phyloP scores from a whole-genome alignment of 2,113 vertebrate genomes.

The Pachyramphus minor region DNA sequence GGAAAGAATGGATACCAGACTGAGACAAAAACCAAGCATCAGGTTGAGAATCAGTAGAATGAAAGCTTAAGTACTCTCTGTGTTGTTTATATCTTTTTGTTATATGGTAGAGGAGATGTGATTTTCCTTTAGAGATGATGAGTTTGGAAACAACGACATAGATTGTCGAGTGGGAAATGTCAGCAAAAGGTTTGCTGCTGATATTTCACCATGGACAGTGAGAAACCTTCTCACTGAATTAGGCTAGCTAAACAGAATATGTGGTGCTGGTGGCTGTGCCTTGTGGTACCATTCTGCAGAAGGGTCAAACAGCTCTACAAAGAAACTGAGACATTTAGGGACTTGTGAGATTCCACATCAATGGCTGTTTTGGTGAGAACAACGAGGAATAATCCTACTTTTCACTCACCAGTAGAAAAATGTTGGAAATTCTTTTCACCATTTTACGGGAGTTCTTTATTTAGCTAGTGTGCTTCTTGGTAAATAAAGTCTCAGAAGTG shows the following conservation, averaged over 20 bases:
- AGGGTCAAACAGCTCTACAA: not conserved
- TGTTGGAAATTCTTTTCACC: not conserved
- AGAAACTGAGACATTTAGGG: not conserved
- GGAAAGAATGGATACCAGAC: not conserved
- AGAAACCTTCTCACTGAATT: not conserved
- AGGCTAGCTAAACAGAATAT: accelerated
- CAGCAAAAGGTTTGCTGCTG: not conserved
- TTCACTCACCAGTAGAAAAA: not conserved
- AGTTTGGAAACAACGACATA: not conserved
- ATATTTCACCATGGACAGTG: not conserved
- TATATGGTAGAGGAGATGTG: not conserved
- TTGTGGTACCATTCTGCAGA: accelerated
- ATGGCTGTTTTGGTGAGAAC: not conserved
- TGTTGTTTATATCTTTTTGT: not conserved
- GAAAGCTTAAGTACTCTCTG: not conserved
- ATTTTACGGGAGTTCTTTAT: not conserved
- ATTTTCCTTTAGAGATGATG: not conserved
- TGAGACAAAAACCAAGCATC: not conserved
- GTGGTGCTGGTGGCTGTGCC: not conserved
- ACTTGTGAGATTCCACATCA: not conserved
- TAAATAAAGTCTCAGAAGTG: not conserved
- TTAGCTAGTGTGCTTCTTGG: not conserved
- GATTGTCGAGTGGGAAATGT: not conserved
- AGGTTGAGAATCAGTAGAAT: not conserved
- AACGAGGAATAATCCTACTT: not conserved